Evolutionary conservation across 35 echinoderm and acorn worm genomes (phyloP).

Genomic region (Ptychodera flava): DNA sequence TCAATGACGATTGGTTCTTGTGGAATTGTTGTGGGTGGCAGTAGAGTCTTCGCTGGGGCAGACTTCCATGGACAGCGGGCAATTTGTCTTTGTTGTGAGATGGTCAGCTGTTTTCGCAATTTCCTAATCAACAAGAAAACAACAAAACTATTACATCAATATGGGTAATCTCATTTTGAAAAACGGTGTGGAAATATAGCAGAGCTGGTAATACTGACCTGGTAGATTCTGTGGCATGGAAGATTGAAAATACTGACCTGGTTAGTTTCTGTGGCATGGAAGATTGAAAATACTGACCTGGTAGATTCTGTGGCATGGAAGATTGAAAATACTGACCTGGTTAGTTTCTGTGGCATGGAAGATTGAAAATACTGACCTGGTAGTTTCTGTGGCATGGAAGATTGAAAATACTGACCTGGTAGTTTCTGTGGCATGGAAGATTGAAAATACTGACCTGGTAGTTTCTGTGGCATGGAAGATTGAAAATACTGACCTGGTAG

Average conservation of each 20-base stretch:
- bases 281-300: background rate
- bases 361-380: conserved; percentile 41
- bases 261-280: too few species aligned
- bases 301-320: background rate
- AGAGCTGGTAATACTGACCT: background rate
- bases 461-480: background rate
- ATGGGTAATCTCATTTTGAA: background rate
- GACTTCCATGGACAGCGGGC: conserved; percentile 77
- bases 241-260: background rate
- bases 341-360: conserved; percentile 5
- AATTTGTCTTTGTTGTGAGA: conserved; percentile 62
- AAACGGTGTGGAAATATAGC: background rate
- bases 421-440: background rate
- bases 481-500: background rate
- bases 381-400: conserved; percentile 92
- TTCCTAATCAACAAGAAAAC: conserved; percentile 38
- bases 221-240: background rate
- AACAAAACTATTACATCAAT: too few species aligned
- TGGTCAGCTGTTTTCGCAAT: conserved; percentile 60
- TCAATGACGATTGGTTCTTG: background rate
- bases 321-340: conserved; percentile 41
- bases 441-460: background rate
- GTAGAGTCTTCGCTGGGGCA: too few species aligned
- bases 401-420: background rate
- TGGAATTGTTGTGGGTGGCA: background rate